Evolutionary conservation across 30 jellyfish, hydroid and myxozoan species (phyloP), one percentile per base, ranked within the genome.

Genomic region (Hydractinia echinata): DNA sequence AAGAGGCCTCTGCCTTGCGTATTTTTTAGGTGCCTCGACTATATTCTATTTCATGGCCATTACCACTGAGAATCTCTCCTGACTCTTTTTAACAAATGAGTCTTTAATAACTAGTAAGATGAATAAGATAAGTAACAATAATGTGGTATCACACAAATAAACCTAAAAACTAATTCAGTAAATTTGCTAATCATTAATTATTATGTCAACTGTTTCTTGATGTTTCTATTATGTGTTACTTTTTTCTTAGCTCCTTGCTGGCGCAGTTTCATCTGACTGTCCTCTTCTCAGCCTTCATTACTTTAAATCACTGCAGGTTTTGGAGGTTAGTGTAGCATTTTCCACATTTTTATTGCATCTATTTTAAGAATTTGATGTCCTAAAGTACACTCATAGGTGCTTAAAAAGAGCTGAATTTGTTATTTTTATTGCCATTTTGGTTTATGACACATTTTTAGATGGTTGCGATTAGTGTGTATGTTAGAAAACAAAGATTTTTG

Each of bases 261-360:
- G 95, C 5, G 89, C 89, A 54, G 79, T 87, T 51, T 83, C 84
- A 76, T 56, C 19, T 60, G 83, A 87, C 69, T 72, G 89, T 71
- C 96, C 94, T 6, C 87, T 60, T 82, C 81, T 88, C 54, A 69
- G 87, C 49, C 84, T 88, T 8, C 82, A 68, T 1, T 72, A 85
- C 7, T 88, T 88, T 76, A 88, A 88, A 67, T 83, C 93, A 6
- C 76, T 88, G 74, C 81, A 77, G 54, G 82, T 77, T 79, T 76
- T 88, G 51, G 96, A 88, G 90, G 96, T 88, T 77, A 62, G 76
- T 9, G 9, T 70, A 5, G 13, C 51, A n/a, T 30, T 79, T 44
- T 77, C 44, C 44, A 30, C 44, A 30, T 30, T 30, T 30, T 30
- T 30, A 30, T 30, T 30, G 44, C 44, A 30, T 30, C 44, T 30